Conservation (phyloP, 2,888 invertebrate species). For the Drosophila flavopinicola region DNA sequence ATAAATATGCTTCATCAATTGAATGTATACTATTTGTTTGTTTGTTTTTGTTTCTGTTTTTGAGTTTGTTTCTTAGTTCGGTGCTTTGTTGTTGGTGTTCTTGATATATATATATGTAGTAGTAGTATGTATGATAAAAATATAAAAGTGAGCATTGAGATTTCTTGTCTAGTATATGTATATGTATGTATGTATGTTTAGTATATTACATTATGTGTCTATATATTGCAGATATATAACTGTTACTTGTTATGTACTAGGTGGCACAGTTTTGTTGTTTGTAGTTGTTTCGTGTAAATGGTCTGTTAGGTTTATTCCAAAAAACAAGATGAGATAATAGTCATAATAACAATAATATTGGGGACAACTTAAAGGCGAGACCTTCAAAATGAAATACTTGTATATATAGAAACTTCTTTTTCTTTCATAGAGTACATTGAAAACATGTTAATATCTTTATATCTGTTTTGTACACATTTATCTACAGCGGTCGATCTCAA, state of each 20-base stretch:
- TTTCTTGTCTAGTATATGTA: conserved; percentile 38
- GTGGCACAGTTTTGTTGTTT: conserved; percentile 74
- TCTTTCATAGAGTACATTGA: conserved; percentile 24
- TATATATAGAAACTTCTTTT: conserved; percentile 16
- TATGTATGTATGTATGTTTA: conserved; percentile 48
- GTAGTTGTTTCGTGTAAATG: conserved; percentile 55
- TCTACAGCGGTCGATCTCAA: conserved; percentile 60
- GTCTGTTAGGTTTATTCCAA: conserved; percentile 43
- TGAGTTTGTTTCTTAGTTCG: conserved; percentile 40
- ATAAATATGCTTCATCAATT: conserved; percentile 45
- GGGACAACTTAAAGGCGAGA: conserved; percentile 57
- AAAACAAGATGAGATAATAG: background rate
- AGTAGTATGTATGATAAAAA: conserved; percentile 75
- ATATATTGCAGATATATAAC: conserved; percentile 75
- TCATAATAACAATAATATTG: background rate
- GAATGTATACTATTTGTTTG: conserved; percentile 15
- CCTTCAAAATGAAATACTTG: conserved; percentile 46
- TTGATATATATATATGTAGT: conserved; percentile 44
- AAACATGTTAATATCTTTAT: conserved; percentile 36
- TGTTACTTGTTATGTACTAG: conserved; percentile 79
- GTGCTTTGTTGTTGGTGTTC: conserved; percentile 58
- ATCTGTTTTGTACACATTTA: conserved; percentile 68
- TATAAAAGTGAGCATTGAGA: conserved; percentile 77
- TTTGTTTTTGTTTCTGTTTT: conserved; percentile 18
- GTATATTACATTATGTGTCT: conserved; percentile 48